Percentiles rank a stretch among this genome's conserved stretches.
phyloP scores from a whole-genome alignment of 2,888 invertebrate genomes.

The Lagria hirta region DNA sequence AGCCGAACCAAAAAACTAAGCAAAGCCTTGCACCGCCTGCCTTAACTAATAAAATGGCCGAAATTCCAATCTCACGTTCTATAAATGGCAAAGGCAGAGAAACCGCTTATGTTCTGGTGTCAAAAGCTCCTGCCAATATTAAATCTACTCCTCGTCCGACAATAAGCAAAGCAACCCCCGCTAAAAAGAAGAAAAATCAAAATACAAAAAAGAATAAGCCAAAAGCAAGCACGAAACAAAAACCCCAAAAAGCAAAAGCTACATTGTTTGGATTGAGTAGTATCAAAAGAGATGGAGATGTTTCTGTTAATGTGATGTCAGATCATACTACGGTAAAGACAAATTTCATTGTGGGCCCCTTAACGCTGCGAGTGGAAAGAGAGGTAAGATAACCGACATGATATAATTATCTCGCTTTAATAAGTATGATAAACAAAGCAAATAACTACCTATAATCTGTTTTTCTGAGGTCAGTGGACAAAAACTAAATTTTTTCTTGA shows the following conservation, averaged over 20 bases:
- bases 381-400: constrained; percentile 65
- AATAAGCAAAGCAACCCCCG: constrained; percentile 39
- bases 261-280: constrained; percentile 80
- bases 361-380: constrained; percentile 77
- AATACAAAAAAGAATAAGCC: constrained; percentile 43
- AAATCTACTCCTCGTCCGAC: constrained; percentile 30
- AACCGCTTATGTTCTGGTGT: constrained; percentile 49
- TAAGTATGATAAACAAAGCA: no score
- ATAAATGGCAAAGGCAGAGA: constrained; percentile 45
- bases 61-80: constrained; percentile 43
- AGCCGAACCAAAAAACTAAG: constrained; percentile 2
- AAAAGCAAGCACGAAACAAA: constrained; percentile 48
- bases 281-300: constrained; percentile 76
- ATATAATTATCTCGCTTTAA: not conserved
- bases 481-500: constrained; percentile 6
- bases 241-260: constrained; percentile 69
- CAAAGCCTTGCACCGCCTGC: constrained; percentile 28
- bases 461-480: no score
- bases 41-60: constrained; percentile 49
- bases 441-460: no score
- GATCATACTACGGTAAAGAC: constrained; percentile 81
- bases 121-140: constrained; percentile 43
- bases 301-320: constrained; percentile 75
- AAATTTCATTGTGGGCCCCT: constrained; percentile 77
- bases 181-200: constrained; percentile 42